These are phyloP conservation scores for Aphaenogaster rudis DNA, from an alignment of 1,140 invertebrate species.

Conservation along the genomic window DNA sequence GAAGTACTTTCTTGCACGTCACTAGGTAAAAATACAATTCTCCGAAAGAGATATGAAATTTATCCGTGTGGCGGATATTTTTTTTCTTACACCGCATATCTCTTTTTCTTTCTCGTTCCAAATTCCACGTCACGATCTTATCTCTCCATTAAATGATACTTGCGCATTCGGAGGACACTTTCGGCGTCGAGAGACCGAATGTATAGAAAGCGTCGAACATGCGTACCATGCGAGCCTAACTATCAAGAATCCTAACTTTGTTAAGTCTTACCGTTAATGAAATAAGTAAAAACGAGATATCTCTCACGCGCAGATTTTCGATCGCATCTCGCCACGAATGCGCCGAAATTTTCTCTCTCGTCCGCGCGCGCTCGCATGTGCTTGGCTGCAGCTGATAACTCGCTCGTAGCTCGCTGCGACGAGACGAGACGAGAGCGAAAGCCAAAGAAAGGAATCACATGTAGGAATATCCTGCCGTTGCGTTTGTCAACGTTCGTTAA, in stretches of 20 bases:
- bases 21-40: slow-evolving; percentile 44
- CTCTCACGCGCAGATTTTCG: neutral
- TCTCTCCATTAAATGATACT: neutral
- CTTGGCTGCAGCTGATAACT: slow-evolving; percentile 20
- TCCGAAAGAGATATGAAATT: slow-evolving; percentile 21
- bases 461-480: slow-evolving; percentile 77
- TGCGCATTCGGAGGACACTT: neutral
- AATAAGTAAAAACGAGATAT: slow-evolving; percentile 19
- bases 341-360: neutral
- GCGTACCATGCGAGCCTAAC: neutral
- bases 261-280: slow-evolving; percentile 42
- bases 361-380: neutral
- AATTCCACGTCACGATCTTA: neutral
- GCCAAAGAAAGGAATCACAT: slow-evolving; percentile 65
- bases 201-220: neutral
- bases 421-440: slow-evolving; percentile 67
- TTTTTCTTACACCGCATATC: neutral
- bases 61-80: neutral
- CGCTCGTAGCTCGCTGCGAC: slow-evolving; percentile 18
- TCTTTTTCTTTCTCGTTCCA: neutral
- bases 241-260: slow-evolving; percentile 12
- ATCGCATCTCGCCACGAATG: slow-evolving; percentile 18
- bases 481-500: slow-evolving; percentile 54
- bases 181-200: neutral
- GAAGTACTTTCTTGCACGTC: slow-evolving; percentile 46